Conservation (phyloP, 2,888 invertebrate genomes). For the Tinea semifulvella region DNA sequence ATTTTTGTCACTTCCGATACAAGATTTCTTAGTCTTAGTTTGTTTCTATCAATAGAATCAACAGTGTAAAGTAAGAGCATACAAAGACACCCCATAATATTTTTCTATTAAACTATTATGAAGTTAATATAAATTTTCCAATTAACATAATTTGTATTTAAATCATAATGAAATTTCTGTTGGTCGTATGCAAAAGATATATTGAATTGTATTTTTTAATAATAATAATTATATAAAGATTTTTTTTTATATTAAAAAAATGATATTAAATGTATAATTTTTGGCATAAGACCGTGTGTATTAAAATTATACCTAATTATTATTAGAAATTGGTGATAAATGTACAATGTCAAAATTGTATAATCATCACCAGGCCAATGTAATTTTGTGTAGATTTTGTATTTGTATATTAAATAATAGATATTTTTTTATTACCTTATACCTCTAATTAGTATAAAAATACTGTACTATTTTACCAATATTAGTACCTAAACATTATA, state of each 20-base stretch:
- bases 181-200: background rate
- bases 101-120: too few species aligned
- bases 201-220: too few species aligned
- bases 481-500: too few species aligned
- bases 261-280: too few species aligned
- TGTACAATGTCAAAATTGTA: constrained; percentile 1
- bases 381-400: background rate
- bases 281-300: background rate
- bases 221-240: background rate
- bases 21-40: too few species aligned
- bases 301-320: constrained; percentile 1
- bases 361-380: constrained; percentile 1
- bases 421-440: background rate
- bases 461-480: too few species aligned
- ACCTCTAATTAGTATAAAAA: too few species aligned
- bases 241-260: background rate
- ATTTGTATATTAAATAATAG: background rate
- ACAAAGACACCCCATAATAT: too few species aligned
- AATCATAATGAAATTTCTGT: background rate
- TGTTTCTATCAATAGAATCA: too few species aligned
- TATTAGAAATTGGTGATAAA: background rate
- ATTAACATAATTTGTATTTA: background rate
- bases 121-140: background rate
- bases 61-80: too few species aligned
- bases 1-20: too few species aligned